Conservation (phyloP, 2,797 vertebrate genomes). For the Anguilla marmorata region DNA sequence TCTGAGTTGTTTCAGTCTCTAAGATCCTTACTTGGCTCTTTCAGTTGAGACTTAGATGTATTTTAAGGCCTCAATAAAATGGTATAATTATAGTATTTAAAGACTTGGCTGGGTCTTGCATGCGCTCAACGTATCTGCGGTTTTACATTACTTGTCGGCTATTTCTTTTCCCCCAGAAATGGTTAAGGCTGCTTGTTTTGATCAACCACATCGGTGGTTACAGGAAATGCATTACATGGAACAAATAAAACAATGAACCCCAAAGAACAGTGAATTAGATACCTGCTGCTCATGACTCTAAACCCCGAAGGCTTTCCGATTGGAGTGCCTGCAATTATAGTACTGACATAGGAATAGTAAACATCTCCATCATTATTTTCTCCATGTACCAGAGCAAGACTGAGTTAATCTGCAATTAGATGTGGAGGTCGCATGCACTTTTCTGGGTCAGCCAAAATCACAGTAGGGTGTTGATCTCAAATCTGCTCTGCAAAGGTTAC, state of each 20-base stretch:
- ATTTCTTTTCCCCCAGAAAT: neutral
- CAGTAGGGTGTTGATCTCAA: neutral
- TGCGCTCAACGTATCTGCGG: neutral
- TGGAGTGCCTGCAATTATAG: neutral
- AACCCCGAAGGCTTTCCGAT: neutral
- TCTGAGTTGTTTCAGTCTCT: neutral
- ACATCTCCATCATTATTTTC: neutral
- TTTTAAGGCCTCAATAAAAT: slow-evolving; percentile 1
- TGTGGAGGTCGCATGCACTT: neutral
- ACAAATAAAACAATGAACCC: neutral
- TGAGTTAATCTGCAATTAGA: neutral
- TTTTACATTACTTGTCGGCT: neutral
- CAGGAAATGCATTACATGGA: neutral
- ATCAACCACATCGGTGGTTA: neutral
- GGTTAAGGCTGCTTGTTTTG: neutral
- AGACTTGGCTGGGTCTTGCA: neutral
- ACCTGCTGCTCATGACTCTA: neutral
- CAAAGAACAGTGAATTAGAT: neutral
- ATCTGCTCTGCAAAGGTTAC: neutral
- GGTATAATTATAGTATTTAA: slow-evolving; percentile 16
- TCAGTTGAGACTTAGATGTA: neutral
- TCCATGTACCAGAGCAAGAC: neutral
- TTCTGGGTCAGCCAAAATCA: neutral
- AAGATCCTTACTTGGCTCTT: neutral
- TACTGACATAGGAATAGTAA: neutral